Evolutionary conservation across 1,140 invertebrate species (phyloP).

Genomic region (Gonioctena quinquepunctata): DNA sequence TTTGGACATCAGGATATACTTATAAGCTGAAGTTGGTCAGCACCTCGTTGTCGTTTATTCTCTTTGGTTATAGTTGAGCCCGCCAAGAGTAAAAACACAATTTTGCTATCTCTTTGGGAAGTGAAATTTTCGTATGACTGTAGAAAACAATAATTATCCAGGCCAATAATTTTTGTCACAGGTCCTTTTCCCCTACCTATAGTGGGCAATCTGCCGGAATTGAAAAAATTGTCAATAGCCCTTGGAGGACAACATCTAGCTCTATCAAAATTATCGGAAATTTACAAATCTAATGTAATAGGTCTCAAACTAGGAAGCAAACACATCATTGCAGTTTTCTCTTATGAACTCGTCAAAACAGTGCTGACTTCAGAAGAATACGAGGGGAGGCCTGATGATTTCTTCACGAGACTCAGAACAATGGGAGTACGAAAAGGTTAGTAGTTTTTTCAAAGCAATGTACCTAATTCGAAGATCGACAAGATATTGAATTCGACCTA

Average conservation of each 20-base stretch:
- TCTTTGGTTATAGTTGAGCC: too few species aligned
- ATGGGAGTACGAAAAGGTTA: slow-evolving; percentile 69
- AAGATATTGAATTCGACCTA: too few species aligned
- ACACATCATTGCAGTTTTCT: slow-evolving; percentile 65
- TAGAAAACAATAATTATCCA: background rate
- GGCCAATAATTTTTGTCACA: slow-evolving; percentile 14
- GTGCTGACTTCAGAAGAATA: slow-evolving; percentile 66
- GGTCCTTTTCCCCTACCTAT: slow-evolving; percentile 48
- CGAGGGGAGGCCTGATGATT: slow-evolving; percentile 70
- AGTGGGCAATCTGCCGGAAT: slow-evolving; percentile 39
- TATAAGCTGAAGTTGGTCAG: too few species aligned
- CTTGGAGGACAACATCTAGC: slow-evolving; percentile 46
- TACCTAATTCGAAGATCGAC: too few species aligned
- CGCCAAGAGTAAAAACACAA: too few species aligned
- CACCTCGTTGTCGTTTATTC: too few species aligned
- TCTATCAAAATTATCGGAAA: slow-evolving; percentile 38
- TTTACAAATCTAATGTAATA: slow-evolving; percentile 42
- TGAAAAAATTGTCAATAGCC: slow-evolving; percentile 24
- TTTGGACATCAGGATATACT: too few species aligned
- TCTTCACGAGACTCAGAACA: slow-evolving; percentile 66
- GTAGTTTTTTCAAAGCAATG: too few species aligned
- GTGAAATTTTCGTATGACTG: too few species aligned
- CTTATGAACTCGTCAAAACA: slow-evolving; percentile 64
- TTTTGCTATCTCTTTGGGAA: too few species aligned
- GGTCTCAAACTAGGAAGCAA: slow-evolving; percentile 60